Evolutionary conservation across 2,113 vertebrate genomes (phyloP), one percentile per base, ranked within the genome.

Genomic region (Brienomyrus brachyistius): DNA sequence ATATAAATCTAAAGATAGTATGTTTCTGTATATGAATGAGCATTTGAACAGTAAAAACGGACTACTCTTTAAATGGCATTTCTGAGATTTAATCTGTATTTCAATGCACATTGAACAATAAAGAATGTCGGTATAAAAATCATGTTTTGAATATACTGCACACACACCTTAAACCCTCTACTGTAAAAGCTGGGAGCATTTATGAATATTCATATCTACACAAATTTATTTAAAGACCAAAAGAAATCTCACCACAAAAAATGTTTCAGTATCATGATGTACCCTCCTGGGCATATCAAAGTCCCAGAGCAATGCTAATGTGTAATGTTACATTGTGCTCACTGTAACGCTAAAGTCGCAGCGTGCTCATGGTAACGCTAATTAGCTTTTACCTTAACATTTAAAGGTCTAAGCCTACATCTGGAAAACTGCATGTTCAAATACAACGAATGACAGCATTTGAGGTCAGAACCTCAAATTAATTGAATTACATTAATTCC

Each of bases 21-120:
- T 62, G 89, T 85, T 84, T 84, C 89, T 89, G 89, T 84, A 85
- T 48, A 27, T 54, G 52, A 89, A 54, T 52, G 52, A 59, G 54
- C 84, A 89, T 87, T 87, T 80, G 80, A 85, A 48, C 40, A 84
- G 77, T 89, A 89, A 89, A 89, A 88, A 74, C 17, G 51, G 82
- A 86, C 27, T 90, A 52, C 31, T 90, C 17, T 66, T 90, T 35
- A 47, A 87, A 80, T 89, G 83, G 84, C 86, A 87, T 35, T 83
- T 35, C 27, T 89, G 66, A 27, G 82, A 89, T 82, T 90, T 86
- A 85, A 43, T 90, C 52, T 51, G 80, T 70, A 89, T 86, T 86
- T 43, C 50, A 70, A 70, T 86, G n/a, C 11, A 45, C 80, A 90
- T 48, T 77, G 17, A 77, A 31, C 45, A 83, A 56, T 54, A 89